Conservation (phyloP, 1,140 invertebrate genomes). For the Procambarus virginalis region DNA sequence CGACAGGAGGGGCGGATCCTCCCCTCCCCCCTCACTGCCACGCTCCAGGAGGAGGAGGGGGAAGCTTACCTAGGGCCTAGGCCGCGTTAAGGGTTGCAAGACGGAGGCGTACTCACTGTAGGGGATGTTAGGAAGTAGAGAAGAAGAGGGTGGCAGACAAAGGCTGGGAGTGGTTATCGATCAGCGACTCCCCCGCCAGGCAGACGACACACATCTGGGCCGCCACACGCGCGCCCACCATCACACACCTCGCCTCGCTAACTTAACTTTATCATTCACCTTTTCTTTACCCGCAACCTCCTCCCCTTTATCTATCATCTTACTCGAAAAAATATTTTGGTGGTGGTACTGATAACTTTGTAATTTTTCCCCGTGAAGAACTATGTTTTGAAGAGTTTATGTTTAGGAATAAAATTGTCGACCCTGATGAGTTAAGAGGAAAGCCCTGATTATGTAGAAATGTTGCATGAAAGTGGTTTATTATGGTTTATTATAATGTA, state of each 20-base stretch:
- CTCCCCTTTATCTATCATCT: background rate
- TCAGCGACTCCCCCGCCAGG: constrained; percentile 21
- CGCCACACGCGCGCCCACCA: background rate
- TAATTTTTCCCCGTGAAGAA: background rate
- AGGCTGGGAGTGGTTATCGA: constrained; percentile 54
- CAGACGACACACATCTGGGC: constrained; percentile 58
- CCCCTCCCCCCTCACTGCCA: too few species aligned
- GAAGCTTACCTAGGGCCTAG: too few species aligned
- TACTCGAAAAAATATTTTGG: background rate
- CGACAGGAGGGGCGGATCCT: too few species aligned
- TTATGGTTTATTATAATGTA: background rate
- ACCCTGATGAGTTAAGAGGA: constrained; percentile 29
- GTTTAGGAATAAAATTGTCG: background rate
- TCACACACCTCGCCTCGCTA: constrained; percentile 1
- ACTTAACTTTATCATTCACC: background rate
- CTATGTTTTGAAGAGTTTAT: constrained; percentile 1
- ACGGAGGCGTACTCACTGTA: constrained; percentile 39
- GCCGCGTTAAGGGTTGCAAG: too few species aligned
- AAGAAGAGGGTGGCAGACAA: constrained; percentile 49
- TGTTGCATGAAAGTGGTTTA: background rate
- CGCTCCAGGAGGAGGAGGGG: too few species aligned
- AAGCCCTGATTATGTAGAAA: background rate
- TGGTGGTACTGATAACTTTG: background rate
- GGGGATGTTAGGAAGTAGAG: constrained; percentile 57
- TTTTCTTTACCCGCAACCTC: background rate